Conservation (phyloP, 2,113 vertebrate species). For the Rhinolophus sinicus region DNA sequence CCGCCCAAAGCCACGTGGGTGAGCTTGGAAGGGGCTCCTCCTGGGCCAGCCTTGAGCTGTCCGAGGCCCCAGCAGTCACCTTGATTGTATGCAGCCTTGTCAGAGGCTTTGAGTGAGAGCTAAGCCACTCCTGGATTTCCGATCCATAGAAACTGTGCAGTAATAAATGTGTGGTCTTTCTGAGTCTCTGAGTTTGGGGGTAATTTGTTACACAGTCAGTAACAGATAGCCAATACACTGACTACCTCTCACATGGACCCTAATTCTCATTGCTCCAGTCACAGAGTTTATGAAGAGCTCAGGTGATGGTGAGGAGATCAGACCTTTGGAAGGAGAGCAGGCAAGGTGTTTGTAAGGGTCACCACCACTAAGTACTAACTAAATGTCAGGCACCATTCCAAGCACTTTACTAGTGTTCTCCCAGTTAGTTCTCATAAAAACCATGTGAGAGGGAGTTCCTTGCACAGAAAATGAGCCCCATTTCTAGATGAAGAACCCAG, state of each 20-base stretch:
- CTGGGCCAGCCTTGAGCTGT: too few species aligned
- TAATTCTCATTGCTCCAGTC: neutral
- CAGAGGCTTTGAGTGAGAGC: neutral
- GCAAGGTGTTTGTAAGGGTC: neutral
- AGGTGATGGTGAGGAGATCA: neutral
- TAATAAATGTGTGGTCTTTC: neutral
- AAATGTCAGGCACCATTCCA: too few species aligned
- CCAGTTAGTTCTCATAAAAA: neutral
- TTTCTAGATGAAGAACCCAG: neutral
- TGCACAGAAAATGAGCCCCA: neutral
- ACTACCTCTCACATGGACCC: neutral
- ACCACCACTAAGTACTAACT: fast-evolving
- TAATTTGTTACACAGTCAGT: neutral
- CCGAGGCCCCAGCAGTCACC: fast-evolving
- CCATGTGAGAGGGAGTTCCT: neutral
- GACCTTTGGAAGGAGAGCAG: too few species aligned
- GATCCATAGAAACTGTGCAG: neutral
- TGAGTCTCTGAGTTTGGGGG: neutral
- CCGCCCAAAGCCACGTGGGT: fast-evolving
- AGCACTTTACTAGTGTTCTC: neutral
- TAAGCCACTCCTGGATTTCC: neutral
- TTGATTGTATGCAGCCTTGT: fast-evolving
- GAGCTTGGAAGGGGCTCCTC: neutral
- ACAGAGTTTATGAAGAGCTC: neutral
- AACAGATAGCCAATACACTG: neutral